Base-by-base conservation (phyloP, 2,113 vertebrate species). In the Montifringilla adamsi region DNA sequence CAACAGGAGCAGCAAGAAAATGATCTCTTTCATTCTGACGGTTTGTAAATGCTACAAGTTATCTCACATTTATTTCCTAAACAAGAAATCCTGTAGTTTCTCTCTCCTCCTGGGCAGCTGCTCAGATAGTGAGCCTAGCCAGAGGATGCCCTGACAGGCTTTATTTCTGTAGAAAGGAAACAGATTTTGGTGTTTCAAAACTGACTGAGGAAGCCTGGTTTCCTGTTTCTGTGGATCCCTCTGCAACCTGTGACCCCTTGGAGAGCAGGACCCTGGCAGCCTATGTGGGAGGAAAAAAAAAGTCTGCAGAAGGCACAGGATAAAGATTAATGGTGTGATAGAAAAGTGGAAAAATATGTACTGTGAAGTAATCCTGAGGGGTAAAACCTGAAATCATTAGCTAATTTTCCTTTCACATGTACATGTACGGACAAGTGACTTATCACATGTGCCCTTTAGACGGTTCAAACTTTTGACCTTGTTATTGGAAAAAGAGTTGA, bases 171-270 rank as follows among this genome's bases (percentile, higher is more conserved):
- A 66, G 91, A 97, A 87, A 98, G 98, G 98, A 98, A 98, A 97
- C 98, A 98, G 97, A 92, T 97, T 97, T 97, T 96, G 95, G 89
- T 96, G 91, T 95, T 97, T 95, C 84, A 83, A 68, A 91, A 77
- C 69, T 79, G 70, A 87, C 76, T 67, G 94, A 97, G 98, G 98
- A 98, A 98, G 96, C 90, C 63, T 31, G 47, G 53, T 93, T 98
- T 98, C 98, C 98, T 98, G 98, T 98, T 98, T 97, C 97, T 97
- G 94, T 83, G 87, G 87, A 93, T 94, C 94, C 56, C 85, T 93
- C 46, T 83, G 75, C 67, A 96, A 92, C 96, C 97, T 95, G 58
- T 96, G 97, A 96, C 97, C 97, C 80, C 82, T 89, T 89, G 52
- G 73, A 87, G 64, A 87, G 69, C 15, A 41, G 91, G 49, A 89